phyloP scores from a whole-genome alignment of 2,113 vertebrate genomes.

The Mungos mungo region DNA sequence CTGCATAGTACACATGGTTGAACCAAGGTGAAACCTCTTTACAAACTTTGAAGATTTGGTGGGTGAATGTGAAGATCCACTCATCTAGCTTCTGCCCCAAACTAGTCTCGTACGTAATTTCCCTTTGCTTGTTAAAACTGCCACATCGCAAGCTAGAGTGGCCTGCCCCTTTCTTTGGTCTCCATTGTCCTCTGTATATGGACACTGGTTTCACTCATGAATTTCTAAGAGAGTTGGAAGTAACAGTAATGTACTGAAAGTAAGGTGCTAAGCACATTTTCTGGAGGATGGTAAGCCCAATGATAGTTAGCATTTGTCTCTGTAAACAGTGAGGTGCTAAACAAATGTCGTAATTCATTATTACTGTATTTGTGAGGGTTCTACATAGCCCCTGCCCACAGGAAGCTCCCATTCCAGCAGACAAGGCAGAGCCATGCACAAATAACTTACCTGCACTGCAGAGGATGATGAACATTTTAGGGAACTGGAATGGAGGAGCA shows the following conservation, averaged over 20 bases:
- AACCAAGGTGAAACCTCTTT: not conserved
- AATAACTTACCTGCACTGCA: not conserved
- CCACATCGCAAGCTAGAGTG: not conserved
- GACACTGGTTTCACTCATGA: not conserved
- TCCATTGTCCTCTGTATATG: not conserved
- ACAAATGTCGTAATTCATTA: not conserved
- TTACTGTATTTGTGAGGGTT: not conserved
- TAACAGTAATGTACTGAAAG: not conserved
- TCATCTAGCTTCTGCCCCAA: not conserved
- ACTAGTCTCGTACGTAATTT: not conserved
- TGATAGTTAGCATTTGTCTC: not conserved
- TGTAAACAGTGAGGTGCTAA: not conserved
- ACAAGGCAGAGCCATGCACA: not conserved
- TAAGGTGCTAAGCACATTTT: not conserved
- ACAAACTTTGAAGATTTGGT: not conserved
- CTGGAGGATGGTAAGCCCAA: not conserved
- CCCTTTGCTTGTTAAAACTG: not conserved
- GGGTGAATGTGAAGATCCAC: not conserved
- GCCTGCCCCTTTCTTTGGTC: not conserved
- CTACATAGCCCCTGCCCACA: not conserved
- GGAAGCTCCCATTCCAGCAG: not conserved
- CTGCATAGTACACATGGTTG: not conserved
- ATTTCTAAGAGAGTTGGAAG: not conserved
- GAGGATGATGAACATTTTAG: not conserved
- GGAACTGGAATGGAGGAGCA: conserved; percentile 18